phyloP scores from a whole-genome alignment of 92 coral and sea anemone species.

The Anthopleura xanthogrammica region DNA sequence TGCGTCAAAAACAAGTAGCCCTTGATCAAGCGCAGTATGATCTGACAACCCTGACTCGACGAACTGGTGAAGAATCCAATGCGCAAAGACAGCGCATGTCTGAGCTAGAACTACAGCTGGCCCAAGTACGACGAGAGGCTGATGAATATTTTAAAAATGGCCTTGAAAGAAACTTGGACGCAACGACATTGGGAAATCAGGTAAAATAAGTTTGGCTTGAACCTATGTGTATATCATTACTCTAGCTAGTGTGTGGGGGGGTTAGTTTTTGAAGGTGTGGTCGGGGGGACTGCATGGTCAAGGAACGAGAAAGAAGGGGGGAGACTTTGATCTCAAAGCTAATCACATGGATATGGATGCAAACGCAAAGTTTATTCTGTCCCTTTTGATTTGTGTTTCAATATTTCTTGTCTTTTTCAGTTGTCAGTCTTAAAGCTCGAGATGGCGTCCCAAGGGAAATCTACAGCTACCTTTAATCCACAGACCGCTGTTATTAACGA shows the following conservation, averaged over 20 bases:
- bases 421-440: constrained; percentile 78
- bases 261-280: too few species aligned
- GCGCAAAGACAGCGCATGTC: constrained; percentile 69
- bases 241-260: too few species aligned
- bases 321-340: too few species aligned
- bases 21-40: constrained; percentile 83
- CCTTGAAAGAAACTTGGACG: constrained; percentile 89
- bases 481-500: constrained; percentile 60
- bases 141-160: constrained; percentile 95
- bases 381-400: neutral
- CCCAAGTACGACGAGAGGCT: constrained; percentile 87
- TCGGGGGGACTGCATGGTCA: too few species aligned
- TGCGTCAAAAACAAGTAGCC: constrained; percentile 83
- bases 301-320: too few species aligned
- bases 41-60: constrained; percentile 63
- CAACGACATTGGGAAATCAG: constrained; percentile 89
- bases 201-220: constrained; percentile 16
- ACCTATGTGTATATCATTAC: too few species aligned
- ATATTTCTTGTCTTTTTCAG: constrained; percentile 16
- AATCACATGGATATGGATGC: too few species aligned
- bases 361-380: too few species aligned
- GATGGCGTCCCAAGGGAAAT: constrained; percentile 84
- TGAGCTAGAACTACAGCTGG: constrained; percentile 79
- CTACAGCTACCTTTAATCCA: constrained; percentile 63
- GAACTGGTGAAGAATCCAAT: constrained; percentile 71